Conservation (phyloP, 2,113 vertebrate species). For the Epinephelus fuscoguttatus region DNA sequence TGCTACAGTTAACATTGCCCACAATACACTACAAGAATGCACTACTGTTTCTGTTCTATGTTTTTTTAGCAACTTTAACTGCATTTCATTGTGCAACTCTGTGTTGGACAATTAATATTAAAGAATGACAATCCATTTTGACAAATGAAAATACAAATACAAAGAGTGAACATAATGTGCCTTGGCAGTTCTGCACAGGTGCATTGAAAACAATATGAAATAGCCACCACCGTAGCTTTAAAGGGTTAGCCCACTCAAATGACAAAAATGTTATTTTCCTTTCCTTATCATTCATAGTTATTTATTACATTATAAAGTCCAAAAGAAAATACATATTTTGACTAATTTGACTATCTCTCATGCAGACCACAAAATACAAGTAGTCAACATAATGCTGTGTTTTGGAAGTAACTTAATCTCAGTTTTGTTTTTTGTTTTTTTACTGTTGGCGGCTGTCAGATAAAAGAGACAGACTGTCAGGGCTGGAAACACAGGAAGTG, state of each 20-base stretch:
- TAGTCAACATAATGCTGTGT: conserved; percentile 17
- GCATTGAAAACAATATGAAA: neutral
- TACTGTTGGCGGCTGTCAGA: conserved; percentile 16
- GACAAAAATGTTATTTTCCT: neutral
- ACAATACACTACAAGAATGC: too few species aligned
- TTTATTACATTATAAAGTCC: conserved; percentile 15
- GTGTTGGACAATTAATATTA: too few species aligned
- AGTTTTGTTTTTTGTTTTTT: conserved; percentile 15
- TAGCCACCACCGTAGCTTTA: neutral
- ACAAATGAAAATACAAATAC: neutral
- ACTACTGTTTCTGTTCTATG: too few species aligned
- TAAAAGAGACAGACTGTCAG: conserved; percentile 45
- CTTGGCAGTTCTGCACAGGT: neutral
- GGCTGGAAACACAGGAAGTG: conserved; percentile 64
- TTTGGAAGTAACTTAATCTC: conserved; percentile 23
- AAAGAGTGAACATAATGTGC: neutral
- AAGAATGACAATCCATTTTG: too few species aligned
- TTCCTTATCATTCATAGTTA: neutral
- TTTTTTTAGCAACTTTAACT: too few species aligned
- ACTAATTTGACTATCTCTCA: neutral
- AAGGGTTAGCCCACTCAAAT: neutral
- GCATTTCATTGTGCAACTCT: too few species aligned
- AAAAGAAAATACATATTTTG: conserved; percentile 17
- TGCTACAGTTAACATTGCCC: too few species aligned
- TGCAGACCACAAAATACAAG: conserved; percentile 16